Percentiles rank a stretch among this genome's conserved stretches.
Conservation (phyloP, 2,797 vertebrate genomes). For the Lacerta bilineata region DNA sequence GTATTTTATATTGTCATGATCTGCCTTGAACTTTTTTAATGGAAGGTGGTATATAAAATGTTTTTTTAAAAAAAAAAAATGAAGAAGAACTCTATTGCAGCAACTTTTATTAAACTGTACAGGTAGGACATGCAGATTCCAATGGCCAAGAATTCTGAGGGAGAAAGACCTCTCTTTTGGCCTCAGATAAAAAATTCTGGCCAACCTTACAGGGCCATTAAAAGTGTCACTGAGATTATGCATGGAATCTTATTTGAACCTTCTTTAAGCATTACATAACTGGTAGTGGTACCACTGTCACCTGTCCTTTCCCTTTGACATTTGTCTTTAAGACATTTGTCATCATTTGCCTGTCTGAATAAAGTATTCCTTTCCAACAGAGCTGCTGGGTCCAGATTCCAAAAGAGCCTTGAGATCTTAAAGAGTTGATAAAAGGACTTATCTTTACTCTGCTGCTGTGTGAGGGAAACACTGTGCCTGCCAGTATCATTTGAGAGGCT, state of each 20-base stretch:
- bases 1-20: too few relatives aligned
- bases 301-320: not conserved
- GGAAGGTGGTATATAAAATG: too few relatives aligned
- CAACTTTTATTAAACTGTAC: not conserved
- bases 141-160: not conserved
- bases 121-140: not conserved
- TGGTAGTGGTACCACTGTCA: not conserved
- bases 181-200: not conserved
- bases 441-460: not conserved
- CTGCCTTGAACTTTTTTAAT: too few relatives aligned
- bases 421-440: not conserved
- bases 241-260: not conserved
- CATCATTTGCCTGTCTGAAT: not conserved
- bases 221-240: not conserved
- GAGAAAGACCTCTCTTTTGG: not conserved
- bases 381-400: not conserved
- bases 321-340: not conserved
- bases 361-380: not conserved
- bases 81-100: not conserved
- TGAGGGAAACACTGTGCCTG: not conserved
- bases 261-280: not conserved
- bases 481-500: not conserved
- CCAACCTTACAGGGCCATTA: not conserved
- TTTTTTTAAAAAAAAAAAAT: too few relatives aligned
- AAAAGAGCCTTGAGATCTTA: not conserved